Percentiles rank a stretch among this genome's conserved stretches.
These are phyloP conservation scores for Octodonta nipae DNA, from an alignment of 2,888 invertebrate species.

Conservation along the genomic window DNA sequence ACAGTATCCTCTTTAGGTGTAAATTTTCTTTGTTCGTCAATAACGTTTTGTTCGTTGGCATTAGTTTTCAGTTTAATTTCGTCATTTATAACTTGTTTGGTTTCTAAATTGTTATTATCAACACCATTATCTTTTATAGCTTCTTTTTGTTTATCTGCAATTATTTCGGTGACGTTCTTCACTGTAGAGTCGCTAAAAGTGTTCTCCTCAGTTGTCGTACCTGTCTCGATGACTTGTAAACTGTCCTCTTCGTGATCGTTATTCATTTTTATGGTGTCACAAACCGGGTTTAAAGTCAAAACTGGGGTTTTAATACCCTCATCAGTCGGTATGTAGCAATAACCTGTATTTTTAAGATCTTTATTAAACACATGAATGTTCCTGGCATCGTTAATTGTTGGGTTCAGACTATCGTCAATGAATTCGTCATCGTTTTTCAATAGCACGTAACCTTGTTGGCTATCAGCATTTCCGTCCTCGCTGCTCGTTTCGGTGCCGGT, in stretches of 20 bases:
- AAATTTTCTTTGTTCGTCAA: conserved; percentile 12
- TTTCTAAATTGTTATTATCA: conserved; percentile 4
- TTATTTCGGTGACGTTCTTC: conserved; percentile 30
- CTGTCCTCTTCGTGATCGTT: conserved; percentile 46
- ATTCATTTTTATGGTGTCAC: not conserved
- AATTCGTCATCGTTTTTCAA: conserved; percentile 43
- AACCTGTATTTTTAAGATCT: conserved; percentile 27
- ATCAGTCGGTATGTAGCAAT: conserved; percentile 26
- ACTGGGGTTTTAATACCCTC: too few species aligned
- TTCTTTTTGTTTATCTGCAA: conserved; percentile 9
- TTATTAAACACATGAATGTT: conserved; percentile 13
- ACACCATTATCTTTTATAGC: conserved; percentile 3
- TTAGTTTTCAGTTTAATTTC: too few species aligned
- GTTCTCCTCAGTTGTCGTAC: conserved; percentile 48
- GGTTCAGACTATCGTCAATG: conserved; percentile 31
- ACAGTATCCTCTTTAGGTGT: conserved; percentile 17
- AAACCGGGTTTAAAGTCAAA: not conserved
- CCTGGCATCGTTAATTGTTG: conserved; percentile 20
- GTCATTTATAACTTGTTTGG: not conserved
- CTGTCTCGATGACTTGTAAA: conserved; percentile 39
- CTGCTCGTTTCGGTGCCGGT: conserved; percentile 71
- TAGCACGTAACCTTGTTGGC: conserved; percentile 54
- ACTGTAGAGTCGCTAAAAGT: conserved; percentile 36
- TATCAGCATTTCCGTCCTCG: conserved; percentile 44
- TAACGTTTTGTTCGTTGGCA: conserved; percentile 14